Base-by-base conservation (phyloP, 2,113 vertebrate species). In the Gorsachius goisagi region DNA sequence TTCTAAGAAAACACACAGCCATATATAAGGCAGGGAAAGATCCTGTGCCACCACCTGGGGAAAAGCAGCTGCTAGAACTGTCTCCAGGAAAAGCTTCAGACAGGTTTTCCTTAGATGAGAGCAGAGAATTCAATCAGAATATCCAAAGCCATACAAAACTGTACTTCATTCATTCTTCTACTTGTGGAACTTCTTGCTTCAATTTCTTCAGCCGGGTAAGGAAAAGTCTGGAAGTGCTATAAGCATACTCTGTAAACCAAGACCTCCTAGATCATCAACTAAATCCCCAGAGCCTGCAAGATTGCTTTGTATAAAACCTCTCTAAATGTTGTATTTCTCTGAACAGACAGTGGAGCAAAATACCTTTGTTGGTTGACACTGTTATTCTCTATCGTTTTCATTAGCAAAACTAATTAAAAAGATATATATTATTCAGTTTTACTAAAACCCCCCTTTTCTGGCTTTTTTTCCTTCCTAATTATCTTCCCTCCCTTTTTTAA, bases 11-110 rank as follows among this genome's bases (percentile, higher is more conserved):
- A 44, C 33, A 41, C 33, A 11, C 6, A 64, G 33, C 5, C 33
- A 14, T 0, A 0, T 21, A 11, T 21, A n/a, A 47, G 27, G 4
- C 1, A 15, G 30, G 35, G 11, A 33, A 35, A 82, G 11, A 15
- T 35, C 9, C 14, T 76, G 33, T 45, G 11, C 15, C 2, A 1
- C 15, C 2, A 1, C 28, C 12, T 14, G 39, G 35, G 52, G 28
- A 71, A 74, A 68, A 21, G 26, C 15, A 72, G 26, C 66, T 67
- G 32, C 41, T 37, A 16, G 53, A 83, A 49, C 4, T 2, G 6
- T 35, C 53, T 64, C 39, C 9, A 49, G 67, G 26, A 73, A 88
- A 64, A 90, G 14, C 30, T 73, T 53, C 37, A 24, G 37, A 27
- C 12, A 9, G 33, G 9, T 39, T 90, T 68, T 85, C 24, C 2